Conservation (phyloP, 2,113 vertebrate genomes). For the Globicephala melas region DNA sequence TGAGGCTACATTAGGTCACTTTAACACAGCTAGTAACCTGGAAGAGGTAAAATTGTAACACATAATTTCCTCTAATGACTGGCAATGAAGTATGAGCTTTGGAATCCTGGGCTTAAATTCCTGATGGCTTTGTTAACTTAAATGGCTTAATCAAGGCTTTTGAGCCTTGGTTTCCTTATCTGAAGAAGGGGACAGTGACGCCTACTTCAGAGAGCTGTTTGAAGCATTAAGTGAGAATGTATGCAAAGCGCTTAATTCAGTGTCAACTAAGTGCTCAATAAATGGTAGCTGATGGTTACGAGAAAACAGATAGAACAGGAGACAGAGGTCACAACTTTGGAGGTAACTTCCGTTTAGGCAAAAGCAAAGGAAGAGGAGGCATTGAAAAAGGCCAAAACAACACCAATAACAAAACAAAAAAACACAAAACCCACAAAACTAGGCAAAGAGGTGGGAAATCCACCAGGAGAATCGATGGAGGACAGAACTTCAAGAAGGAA, state of each 20-base stretch:
- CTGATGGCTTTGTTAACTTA: neutral
- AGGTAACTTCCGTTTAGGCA: neutral
- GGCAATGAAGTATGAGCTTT: neutral
- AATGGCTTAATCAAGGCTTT: neutral
- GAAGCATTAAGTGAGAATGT: neutral
- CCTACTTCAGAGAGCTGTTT: neutral
- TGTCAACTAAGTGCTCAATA: accelerated
- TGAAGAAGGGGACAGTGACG: neutral
- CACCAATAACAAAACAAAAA: neutral
- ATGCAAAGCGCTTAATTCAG: too few species aligned
- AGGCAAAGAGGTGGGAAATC: neutral
- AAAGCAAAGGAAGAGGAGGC: too few species aligned
- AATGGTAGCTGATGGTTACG: neutral
- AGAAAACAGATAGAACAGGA: neutral
- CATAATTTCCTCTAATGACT: neutral
- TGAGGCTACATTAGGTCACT: neutral
- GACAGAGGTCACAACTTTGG: neutral
- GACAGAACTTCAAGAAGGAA: neutral
- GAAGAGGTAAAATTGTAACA: neutral
- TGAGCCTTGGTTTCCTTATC: neutral
- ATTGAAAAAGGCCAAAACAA: neutral
- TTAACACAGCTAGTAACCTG: neutral
- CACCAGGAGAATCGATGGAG: too few species aligned
- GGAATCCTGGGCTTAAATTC: neutral
- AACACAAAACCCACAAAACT: neutral